phyloP scores from a whole-genome alignment of 1,140 invertebrate species.

The Trichomalopsis sarcophagae region DNA sequence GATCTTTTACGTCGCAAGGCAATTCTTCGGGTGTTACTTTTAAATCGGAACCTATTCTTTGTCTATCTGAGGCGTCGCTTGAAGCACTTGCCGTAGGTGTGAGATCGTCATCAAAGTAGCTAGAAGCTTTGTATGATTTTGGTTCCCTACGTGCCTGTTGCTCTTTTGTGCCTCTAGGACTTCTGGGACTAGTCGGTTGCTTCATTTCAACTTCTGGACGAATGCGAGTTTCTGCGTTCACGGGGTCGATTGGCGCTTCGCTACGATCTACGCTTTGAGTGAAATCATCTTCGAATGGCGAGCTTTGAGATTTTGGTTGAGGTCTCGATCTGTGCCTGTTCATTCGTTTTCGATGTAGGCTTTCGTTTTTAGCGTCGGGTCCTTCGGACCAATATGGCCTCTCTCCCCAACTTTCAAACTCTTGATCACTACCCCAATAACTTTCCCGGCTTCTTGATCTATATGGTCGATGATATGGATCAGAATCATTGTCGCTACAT shows the following conservation, averaged over 20 bases:
- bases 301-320: constrained; percentile 73
- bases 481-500: constrained; percentile 72
- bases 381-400: constrained; percentile 70
- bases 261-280: constrained; percentile 70
- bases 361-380: constrained; percentile 67
- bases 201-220: constrained; percentile 64
- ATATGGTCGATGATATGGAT: constrained; percentile 66
- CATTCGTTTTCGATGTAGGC: constrained; percentile 69
- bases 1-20: constrained; percentile 60
- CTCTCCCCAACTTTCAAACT: constrained; percentile 71
- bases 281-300: constrained; percentile 84
- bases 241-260: constrained; percentile 57
- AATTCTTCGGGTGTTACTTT: constrained; percentile 69
- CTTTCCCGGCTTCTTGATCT: constrained; percentile 71
- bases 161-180: constrained; percentile 67
- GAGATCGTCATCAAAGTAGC: constrained; percentile 84
- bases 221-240: constrained; percentile 66
- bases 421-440: constrained; percentile 72
- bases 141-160: constrained; percentile 57
- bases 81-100: constrained; percentile 75
- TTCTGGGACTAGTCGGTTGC: constrained; percentile 68
- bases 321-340: constrained; percentile 68
- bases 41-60: constrained; percentile 63
- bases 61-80: constrained; percentile 67
- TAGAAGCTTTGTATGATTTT: constrained; percentile 65